Conservation (phyloP, 1,140 invertebrate genomes). For the Triops longicaudatus region DNA sequence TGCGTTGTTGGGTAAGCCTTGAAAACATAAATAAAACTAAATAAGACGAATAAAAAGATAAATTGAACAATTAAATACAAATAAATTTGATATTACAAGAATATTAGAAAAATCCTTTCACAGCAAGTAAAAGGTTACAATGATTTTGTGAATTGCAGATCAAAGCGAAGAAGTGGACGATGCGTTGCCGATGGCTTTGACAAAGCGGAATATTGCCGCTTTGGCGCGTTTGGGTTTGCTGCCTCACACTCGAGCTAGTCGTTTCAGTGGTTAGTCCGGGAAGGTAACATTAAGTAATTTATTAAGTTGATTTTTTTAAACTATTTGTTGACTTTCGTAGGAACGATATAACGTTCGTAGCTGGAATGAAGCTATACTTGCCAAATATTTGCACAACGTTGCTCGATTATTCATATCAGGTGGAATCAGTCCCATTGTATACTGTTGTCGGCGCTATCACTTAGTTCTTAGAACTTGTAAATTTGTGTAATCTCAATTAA, state of each 20-base stretch:
- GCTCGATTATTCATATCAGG: constrained; percentile 8
- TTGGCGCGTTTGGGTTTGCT: neutral
- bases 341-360: too few species aligned
- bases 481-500: too few species aligned
- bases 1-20: neutral
- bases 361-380: neutral
- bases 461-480: too few species aligned
- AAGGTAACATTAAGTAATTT: neutral
- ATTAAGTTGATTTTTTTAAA: neutral
- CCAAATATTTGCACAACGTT: neutral
- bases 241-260: neutral
- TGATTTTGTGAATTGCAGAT: neutral
- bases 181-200: neutral
- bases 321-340: neutral
- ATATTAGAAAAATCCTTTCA: too few species aligned
- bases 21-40: neutral
- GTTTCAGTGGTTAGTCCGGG: neutral
- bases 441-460: too few species aligned
- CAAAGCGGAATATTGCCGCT: neutral
- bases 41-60: too few species aligned
- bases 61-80: too few species aligned
- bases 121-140: neutral
- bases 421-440: neutral
- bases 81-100: too few species aligned
- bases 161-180: neutral